Percentiles rank a stretch among this genome's conserved stretches.
Evolutionary conservation across 2,888 invertebrate species (phyloP).

Genomic region (Amiota mariae): DNA sequence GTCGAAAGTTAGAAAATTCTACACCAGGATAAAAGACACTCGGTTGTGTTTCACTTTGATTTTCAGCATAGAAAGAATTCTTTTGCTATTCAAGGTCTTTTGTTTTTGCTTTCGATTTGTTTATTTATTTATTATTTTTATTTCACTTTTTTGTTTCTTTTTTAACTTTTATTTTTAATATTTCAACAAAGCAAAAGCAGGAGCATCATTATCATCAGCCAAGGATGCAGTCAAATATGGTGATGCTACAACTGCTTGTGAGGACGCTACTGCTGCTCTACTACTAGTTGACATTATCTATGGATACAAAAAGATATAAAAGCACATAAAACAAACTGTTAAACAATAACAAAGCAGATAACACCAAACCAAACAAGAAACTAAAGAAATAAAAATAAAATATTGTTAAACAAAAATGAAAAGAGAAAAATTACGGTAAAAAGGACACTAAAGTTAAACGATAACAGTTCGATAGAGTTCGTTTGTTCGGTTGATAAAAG

Average conservation of each 20-base stretch:
- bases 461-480: slow-evolving; percentile 19
- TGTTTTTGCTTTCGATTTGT: slow-evolving; percentile 1
- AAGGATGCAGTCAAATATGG: not conserved
- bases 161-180: slow-evolving; percentile 47
- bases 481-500: not conserved
- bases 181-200: slow-evolving; percentile 39
- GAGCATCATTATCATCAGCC: not conserved
- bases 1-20: not conserved
- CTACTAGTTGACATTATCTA: slow-evolving; percentile 12
- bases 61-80: not conserved
- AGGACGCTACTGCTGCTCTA: not conserved
- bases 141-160: slow-evolving; percentile 37
- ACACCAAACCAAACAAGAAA: not conserved
- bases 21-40: not conserved
- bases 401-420: not conserved
- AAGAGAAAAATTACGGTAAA: slow-evolving; percentile 24
- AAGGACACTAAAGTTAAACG: slow-evolving; percentile 21
- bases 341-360: not conserved
- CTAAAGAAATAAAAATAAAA: not conserved
- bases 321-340: not conserved
- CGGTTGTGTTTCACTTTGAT: not conserved
- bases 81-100: not conserved
- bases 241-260: not conserved
- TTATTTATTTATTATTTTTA: slow-evolving; percentile 5
- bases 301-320: slow-evolving; percentile 4